Evolutionary conservation across 2,888 invertebrate genomes (phyloP).

Genomic region (Cybosia mesomella): DNA sequence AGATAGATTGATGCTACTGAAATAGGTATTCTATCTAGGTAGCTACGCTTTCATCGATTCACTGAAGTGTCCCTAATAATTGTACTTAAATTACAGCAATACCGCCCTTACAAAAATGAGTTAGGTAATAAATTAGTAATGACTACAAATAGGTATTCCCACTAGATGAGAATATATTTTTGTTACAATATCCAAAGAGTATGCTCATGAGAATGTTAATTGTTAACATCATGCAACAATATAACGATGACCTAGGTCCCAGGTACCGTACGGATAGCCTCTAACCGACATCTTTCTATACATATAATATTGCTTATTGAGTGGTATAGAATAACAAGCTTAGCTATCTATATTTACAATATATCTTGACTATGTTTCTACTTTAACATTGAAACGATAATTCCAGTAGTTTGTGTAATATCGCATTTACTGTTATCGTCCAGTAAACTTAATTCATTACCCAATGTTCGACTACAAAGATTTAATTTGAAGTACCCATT

Average conservation of each 20-base stretch:
- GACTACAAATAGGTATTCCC: constrained; percentile 16
- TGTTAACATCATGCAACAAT: constrained; percentile 46
- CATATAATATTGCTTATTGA: constrained; percentile 26
- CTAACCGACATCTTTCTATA: constrained; percentile 50
- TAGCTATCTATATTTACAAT: constrained; percentile 39
- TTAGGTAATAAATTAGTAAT: background rate
- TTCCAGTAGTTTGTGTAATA: constrained; percentile 38
- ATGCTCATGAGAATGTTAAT: constrained; percentile 48
- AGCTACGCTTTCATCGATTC: background rate
- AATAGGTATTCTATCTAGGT: background rate
- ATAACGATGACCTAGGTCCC: constrained; percentile 58
- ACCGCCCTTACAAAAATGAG: background rate
- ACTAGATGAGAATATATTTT: constrained; percentile 17
- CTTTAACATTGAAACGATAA: constrained; percentile 62
- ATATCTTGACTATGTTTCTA: constrained; percentile 60
- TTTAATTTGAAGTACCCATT: constrained; percentile 4
- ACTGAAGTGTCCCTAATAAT: background rate
- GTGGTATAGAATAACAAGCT: constrained; percentile 35
- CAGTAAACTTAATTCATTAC: constrained; percentile 41
- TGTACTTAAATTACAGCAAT: background rate
- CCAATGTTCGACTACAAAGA: constrained; percentile 29
- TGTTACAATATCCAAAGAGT: constrained; percentile 27
- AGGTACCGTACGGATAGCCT: constrained; percentile 74
- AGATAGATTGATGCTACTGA: background rate
- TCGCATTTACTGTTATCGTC: constrained; percentile 40